These are phyloP conservation scores for Noctua janthina DNA, from an alignment of 2,888 invertebrate species.

Conservation along the genomic window DNA sequence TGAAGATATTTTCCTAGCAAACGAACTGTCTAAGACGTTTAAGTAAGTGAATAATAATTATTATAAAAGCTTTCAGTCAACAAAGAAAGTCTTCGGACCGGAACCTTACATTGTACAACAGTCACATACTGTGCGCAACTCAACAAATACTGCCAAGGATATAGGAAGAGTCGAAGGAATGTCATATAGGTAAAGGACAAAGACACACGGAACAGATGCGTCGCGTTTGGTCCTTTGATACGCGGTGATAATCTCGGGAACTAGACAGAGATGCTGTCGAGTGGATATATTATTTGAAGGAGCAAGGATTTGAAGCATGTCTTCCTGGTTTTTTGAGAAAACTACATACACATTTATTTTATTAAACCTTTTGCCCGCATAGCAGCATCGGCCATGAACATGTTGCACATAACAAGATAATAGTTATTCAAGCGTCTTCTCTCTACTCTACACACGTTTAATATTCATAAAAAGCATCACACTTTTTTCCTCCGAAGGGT, in stretches of 20 bases:
- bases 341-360: not conserved
- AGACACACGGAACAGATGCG: slow-evolving; percentile 28
- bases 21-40: not conserved
- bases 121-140: not conserved
- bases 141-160: not conserved
- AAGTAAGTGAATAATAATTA: not conserved
- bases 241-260: slow-evolving; percentile 7
- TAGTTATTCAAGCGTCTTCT: too few relatives aligned
- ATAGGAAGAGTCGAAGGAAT: slow-evolving; percentile 12
- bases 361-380: too few relatives aligned
- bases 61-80: not conserved
- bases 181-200: slow-evolving; percentile 5
- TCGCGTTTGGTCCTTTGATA: slow-evolving; percentile 9
- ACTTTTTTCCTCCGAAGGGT: too few relatives aligned
- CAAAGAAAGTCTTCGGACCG: not conserved
- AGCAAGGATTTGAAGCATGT: not conserved
- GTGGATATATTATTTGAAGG: not conserved
- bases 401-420: not conserved
- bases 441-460: too few relatives aligned
- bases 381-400: not conserved
- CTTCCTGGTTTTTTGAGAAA: not conserved
- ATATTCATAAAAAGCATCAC: too few relatives aligned
- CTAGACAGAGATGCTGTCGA: not conserved
- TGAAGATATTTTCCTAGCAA: not conserved
- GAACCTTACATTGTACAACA: slow-evolving; percentile 3